Evolutionary conservation across 2,113 vertebrate genomes (phyloP).

Genomic region (Silurus asotus): DNA sequence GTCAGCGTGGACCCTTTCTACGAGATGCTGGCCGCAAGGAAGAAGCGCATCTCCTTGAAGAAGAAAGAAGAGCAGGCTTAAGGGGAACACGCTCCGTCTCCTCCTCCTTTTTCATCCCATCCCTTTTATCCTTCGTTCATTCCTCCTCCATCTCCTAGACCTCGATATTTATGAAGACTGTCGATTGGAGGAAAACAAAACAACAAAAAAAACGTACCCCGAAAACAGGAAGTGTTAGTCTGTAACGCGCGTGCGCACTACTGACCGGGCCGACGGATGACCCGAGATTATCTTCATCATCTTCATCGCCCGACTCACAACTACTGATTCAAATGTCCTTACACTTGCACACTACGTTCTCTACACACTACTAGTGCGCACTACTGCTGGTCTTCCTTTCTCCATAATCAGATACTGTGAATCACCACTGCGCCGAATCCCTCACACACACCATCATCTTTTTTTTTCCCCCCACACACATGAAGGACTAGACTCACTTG

Average conservation of each 20-base stretch:
- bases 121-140: slow-evolving; percentile 33
- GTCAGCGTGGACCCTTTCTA: slow-evolving; percentile 94
- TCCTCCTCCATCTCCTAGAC: slow-evolving; percentile 37
- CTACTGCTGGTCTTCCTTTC: slow-evolving; percentile 30
- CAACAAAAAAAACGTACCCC: not conserved
- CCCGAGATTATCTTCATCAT: slow-evolving; percentile 31
- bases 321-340: not conserved
- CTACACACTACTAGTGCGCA: slow-evolving; percentile 17
- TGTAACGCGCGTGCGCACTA: not conserved
- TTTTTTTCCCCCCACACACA: not conserved
- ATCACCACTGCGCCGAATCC: slow-evolving; percentile 13
- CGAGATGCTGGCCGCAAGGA: slow-evolving; percentile 91
- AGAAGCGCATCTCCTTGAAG: slow-evolving; percentile 92
- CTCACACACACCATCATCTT: slow-evolving; percentile 5
- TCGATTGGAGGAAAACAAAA: not conserved
- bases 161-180: slow-evolving; percentile 14
- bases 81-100: slow-evolving; percentile 20
- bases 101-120: slow-evolving; percentile 33
- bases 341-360: not conserved
- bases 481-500: not conserved
- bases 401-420: slow-evolving; percentile 41
- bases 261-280: not conserved
- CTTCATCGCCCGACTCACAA: not conserved
- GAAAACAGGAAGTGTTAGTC: not conserved
- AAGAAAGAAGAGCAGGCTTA: slow-evolving; percentile 86